These are phyloP conservation scores for Anoplophora glabripennis DNA, from an alignment of 1,140 invertebrate genomes.

Conservation along the genomic window DNA sequence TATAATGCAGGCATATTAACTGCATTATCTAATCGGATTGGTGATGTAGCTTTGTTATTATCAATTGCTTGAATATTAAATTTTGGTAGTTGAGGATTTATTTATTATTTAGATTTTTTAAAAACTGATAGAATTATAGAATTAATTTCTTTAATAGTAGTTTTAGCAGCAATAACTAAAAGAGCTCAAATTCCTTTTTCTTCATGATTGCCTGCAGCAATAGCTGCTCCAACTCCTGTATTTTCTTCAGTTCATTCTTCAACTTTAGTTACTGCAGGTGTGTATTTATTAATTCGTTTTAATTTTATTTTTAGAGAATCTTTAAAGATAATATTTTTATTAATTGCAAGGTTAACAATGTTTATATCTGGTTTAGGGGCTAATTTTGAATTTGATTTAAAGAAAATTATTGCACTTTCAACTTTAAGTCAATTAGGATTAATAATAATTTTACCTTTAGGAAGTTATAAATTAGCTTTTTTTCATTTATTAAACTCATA, in stretches of 20 bases:
- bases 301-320: slow-evolving; percentile 47
- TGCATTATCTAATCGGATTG: slow-evolving; percentile 60
- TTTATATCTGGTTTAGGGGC: slow-evolving; percentile 59
- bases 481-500: slow-evolving; percentile 63
- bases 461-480: slow-evolving; percentile 53
- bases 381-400: slow-evolving; percentile 64
- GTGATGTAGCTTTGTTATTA: slow-evolving; percentile 58
- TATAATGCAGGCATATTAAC: slow-evolving; percentile 63
- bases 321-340: slow-evolving; percentile 36
- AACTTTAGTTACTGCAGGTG: slow-evolving; percentile 68
- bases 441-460: slow-evolving; percentile 59
- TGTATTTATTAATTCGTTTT: slow-evolving; percentile 70
- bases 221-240: slow-evolving; percentile 67
- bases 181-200: slow-evolving; percentile 73
- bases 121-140: slow-evolving; percentile 47
- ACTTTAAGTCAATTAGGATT: slow-evolving; percentile 67
- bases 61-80: slow-evolving; percentile 56
- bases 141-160: slow-evolving; percentile 52
- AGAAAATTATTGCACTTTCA: slow-evolving; percentile 70
- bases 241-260: slow-evolving; percentile 73
- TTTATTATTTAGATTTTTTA: slow-evolving; percentile 53
- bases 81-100: slow-evolving; percentile 55
- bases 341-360: slow-evolving; percentile 56
- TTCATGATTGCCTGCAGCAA: slow-evolving; percentile 65
- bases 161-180: slow-evolving; percentile 64